Conservation (phyloP, 2,797 vertebrate genomes). For the Anguilla pacifica region DNA sequence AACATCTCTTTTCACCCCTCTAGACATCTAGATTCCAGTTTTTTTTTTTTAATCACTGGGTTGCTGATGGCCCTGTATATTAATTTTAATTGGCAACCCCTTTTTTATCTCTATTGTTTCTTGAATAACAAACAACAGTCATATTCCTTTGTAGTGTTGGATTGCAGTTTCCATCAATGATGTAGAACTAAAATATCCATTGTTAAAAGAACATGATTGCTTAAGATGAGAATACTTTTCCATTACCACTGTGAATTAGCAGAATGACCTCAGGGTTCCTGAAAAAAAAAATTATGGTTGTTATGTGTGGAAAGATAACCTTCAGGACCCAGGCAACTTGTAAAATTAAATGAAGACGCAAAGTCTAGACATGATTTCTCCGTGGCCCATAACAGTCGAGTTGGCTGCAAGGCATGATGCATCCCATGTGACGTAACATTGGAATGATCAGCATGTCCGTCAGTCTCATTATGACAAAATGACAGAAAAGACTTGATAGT, state of each 20-base stretch:
- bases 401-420: conserved; percentile 27
- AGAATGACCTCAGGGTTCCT: conserved; percentile 16
- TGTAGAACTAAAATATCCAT: neutral
- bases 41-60: no score
- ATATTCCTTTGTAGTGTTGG: neutral
- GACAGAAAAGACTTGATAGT: neutral
- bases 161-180: conserved; percentile 2
- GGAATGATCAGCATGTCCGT: neutral
- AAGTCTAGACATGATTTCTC: conserved; percentile 43
- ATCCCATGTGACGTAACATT: neutral
- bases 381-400: neutral
- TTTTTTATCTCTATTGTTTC: neutral
- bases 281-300: neutral
- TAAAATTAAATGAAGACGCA: conserved; percentile 31
- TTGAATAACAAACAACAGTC: neutral
- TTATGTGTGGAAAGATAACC: conserved; percentile 23
- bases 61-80: neutral
- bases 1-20: no score
- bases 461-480: neutral
- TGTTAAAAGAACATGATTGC: neutral
- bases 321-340: conserved; percentile 21
- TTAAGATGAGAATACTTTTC: conserved; percentile 25
- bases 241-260: conserved; percentile 24
- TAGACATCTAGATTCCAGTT: no score
- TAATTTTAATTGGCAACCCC: neutral